These are phyloP conservation scores for Heterotis niloticus DNA, from an alignment of 2,113 vertebrate species.

Conservation along the genomic window DNA sequence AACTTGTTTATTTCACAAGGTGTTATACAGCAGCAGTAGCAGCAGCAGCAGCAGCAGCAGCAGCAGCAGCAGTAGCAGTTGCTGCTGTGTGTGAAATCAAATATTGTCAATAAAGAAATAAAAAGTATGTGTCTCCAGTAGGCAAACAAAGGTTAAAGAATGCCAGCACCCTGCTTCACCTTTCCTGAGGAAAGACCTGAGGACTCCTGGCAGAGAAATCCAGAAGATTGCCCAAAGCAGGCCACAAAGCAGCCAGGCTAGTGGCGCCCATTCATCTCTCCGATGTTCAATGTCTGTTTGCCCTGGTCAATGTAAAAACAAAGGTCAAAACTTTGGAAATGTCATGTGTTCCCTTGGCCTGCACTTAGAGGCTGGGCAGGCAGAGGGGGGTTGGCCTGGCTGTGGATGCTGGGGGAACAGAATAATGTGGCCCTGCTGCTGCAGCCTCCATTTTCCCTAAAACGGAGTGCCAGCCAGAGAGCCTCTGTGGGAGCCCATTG, in stretches of 20 bases:
- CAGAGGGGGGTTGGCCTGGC: slow-evolving; percentile 75
- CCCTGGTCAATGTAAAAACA: slow-evolving; percentile 65
- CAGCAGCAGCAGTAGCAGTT: background rate
- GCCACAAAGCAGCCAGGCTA: background rate
- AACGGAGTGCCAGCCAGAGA: slow-evolving; percentile 78
- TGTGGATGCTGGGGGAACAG: slow-evolving; percentile 75
- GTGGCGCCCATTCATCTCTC: slow-evolving; percentile 17
- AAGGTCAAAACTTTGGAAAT: slow-evolving; percentile 94
- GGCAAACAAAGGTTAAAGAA: background rate
- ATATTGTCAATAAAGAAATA: background rate
- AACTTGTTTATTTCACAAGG: background rate
- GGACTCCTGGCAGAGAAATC: background rate
- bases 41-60: background rate
- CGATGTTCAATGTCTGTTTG: slow-evolving; percentile 12
- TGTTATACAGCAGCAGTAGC: background rate
- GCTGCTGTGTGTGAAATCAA: background rate
- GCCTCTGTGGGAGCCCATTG: slow-evolving; percentile 83
- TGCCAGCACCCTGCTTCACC: background rate
- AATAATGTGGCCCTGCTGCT: slow-evolving; percentile 78
- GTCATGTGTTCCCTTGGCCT: slow-evolving; percentile 85
- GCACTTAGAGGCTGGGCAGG: slow-evolving; percentile 81
- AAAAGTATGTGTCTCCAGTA: background rate
- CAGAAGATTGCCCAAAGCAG: background rate
- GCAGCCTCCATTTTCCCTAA: slow-evolving; percentile 77
- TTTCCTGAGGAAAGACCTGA: background rate